Evolutionary conservation across 2,113 vertebrate species (phyloP), one percentile per base, ranked within the genome.

Genomic region (Haemorhous mexicanus): DNA sequence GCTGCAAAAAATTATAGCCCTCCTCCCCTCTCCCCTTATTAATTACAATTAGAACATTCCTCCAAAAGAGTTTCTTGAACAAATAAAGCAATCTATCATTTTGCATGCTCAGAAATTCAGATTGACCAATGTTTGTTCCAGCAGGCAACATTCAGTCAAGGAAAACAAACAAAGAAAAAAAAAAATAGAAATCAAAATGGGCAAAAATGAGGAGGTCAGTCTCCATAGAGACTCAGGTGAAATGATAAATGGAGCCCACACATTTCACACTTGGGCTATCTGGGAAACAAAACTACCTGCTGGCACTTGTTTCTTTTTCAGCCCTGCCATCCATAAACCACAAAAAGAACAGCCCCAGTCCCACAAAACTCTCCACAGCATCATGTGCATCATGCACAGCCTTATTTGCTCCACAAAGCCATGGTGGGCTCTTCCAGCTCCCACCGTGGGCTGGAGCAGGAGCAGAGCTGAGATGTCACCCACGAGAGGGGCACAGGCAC

Each of bases 61-160:
- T 90, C 53, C 62, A 87, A 73, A 93, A 94, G 81, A 30, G 27
- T 69, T 96, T 96, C 72, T 78, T 92, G 70, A 95, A 90, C 81
- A 89, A 95, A 84, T 66, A 90, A 62, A 90, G 63, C 85, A 75
- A 97, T 97, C 94, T 80, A 95, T 97, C 91, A 88, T 88, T 93
- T 19, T 72, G 46, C 80, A 68, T 12, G 79, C 27, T 91, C 90
- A 67, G 84, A 93, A 85, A 86, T 78, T 90, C 61, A 89, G 72
- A 93, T 86, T 80, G 66, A 93, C 90, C 92, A 91, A 15, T 1
- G 19, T 58, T 95, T 94, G 81, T 78, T 96, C 49, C 76, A 96
- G 79, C 32, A 92, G 43, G 53, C 72, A 94, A 72, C 47, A 84
- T 56, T 94, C 85, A 86, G 68, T 77, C 90, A 94, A 93, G 35